Evolutionary conservation across 2,888 invertebrate genomes (phyloP), one percentile per base, ranked within the genome.

Genomic region (Tanaodytes sp.): DNA sequence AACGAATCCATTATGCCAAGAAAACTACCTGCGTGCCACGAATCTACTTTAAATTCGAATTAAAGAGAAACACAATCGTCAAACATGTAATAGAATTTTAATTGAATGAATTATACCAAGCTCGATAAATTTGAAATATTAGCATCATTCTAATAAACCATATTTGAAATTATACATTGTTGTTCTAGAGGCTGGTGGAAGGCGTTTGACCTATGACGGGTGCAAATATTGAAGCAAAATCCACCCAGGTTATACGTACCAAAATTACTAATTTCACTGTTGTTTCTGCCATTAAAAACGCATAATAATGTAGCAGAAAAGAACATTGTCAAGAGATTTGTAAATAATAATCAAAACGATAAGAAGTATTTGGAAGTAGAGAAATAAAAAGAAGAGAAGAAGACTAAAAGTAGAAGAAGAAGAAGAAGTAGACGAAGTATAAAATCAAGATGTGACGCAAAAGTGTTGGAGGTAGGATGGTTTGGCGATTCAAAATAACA

Each of bases 221-320:
- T 46, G 42, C 43, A 64, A 66, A 54, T 31, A 51, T 61, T 59
- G 66, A 64, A 67, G 64, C 67, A 71, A 71, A 67, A 59, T 64
- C 65, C 71, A 71, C 51, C 69, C 69, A 42, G 36, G 11, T 43
- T 30, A 48, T 65, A 51, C 52, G 58, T 48, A 66, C 59, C 59
- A 43, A 15, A 54, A 49, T 19, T 31, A 43, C 18, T 48, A 31
- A 48, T 36, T 48, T 52, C 20, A 18, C 46, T 45, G 51, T 62
- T 62, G 51, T 15, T 30, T 61, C 67, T 67, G 67, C 55, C 67
- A 67, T 62, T 48, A 4, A 61, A 33, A 62, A 72, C 64, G 61
- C 51, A 51, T 31, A n/a, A 70, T 49, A 64, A 65, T 43, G 62
- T 59, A 54, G 63, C 57, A 66, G 62, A 58, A 64, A 62, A 72